Evolutionary conservation across 2,888 invertebrate genomes (phyloP), one percentile per base, ranked within the genome.

Genomic region (Drosophila fungiperda): DNA sequence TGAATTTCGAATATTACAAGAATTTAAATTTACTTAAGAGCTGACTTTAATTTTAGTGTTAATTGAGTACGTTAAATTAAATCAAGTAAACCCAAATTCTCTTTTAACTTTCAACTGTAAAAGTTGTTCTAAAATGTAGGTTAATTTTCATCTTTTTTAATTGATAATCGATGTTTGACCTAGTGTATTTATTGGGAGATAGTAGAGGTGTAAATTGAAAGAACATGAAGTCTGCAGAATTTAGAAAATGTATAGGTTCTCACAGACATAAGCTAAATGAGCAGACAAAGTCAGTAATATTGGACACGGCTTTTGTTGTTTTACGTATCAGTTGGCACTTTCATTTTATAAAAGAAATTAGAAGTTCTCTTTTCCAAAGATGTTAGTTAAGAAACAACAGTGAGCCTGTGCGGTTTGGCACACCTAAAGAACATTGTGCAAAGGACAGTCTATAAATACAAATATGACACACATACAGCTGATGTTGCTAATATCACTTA

Each of bases 171-270:
- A 32, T 35, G 3, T 61, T 64, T 61, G 65, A 36, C 35, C 42
- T 63, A 67, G 63, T 67, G 70, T 55, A 66, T 5, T 36, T 9
- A 1, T 3, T 26, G 40, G 6, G 11, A 73, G 49, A 50, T 38
- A 12, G 5, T 48, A 50, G 8, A 53, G 59, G 90, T 87, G 86
- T n/a, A 87, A 87, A 87, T 89, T 84, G 8, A 62, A 15, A 84
- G 68, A 89, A 87, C 69, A 72, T 76, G 90, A 76, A 52, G 20
- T 65, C 54, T 54, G 48, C 29, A 54, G 48, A 26, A 69, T 72
- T 66, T 68, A 68, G 58, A 66, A 70, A 76, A 59, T 52, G 38
- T 9, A 65, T n/a, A 66, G 50, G 70, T 59, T 62, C 55, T 49
- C 48, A 55, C 45, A 57, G 23, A 35, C 15, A 29, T 58, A 50